Evolutionary conservation across 2,113 vertebrate species (phyloP), one percentile per base, ranked within the genome.

Genomic region (Ochotona princeps): DNA sequence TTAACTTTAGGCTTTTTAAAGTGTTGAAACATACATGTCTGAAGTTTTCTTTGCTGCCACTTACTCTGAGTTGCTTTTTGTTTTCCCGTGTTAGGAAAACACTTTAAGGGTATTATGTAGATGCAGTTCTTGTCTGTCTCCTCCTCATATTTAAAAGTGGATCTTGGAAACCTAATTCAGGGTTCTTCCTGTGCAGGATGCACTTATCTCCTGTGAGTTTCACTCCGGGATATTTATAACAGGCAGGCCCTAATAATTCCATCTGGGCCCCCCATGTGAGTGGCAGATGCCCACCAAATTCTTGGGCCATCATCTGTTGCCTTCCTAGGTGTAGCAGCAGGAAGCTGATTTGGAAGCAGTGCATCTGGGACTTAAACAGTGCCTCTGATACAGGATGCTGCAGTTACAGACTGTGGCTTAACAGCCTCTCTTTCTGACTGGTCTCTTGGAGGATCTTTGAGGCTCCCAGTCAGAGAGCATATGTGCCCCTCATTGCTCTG

Each of bases 91-190:
- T 87, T 70, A 80, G 25, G 2, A 75, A 73, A 49, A 74, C 14
- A 66, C 51, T 30, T 92, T 86, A 70, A 18, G 49, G 14, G 23
- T n/a, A 85, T 90, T 94, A 25, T 49, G 73, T 67, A 70, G 73
- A 78, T 69, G 11, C 44, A 78, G 0, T 76, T 78, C 60, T 88
- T 69, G 2, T 30, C 21, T 69, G 14, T 87, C 17, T 89, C 0
- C 17, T 89, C 0, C 44, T 87, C 66, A n/a, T 28, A 54, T 87
- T 74, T 38, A 18, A 63, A 78, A 69, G 30, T 60, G 26, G 78
- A 14, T 21, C 32, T 18, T 79, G 20, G 14, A 51, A 51, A 82
- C 26, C 32, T 65, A 30, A 61, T 67, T 84, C 18, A 44, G 60
- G 83, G 12, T 82, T 83, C 61, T 80, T 2, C 79, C 38, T 32